Base-by-base conservation (phyloP, 2,113 vertebrate genomes). In the Sceloporus undulatus region DNA sequence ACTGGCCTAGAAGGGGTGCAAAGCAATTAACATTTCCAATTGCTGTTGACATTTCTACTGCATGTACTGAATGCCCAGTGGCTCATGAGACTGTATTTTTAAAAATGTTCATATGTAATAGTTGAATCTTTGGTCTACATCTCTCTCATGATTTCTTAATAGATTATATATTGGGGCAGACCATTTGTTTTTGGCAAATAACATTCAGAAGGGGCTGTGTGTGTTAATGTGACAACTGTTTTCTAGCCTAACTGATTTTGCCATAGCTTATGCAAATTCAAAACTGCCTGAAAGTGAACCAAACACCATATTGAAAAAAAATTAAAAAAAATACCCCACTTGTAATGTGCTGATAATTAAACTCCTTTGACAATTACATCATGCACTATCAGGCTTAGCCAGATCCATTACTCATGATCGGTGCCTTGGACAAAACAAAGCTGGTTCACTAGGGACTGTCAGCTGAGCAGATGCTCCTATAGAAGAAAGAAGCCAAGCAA, bases 311-410 rank as follows among this genome's bases (percentile, higher is more conserved):
- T 5, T 71, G 93, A 93, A 95, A 90, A 21, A 56, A 29, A n/a
- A 9, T 34, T 34, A 21, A 74, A 48, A 66, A n/a, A 94, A 92
- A 95, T 95, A 96, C 96, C 96, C 96, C 97, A 95, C 93, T 87
- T 96, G 97, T 96, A 96, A 97, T 95, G 96, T 95, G 95, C 95
- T 95, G 96, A 97, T 97, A 97, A 98, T 98, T 97, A 98, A 98
- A 97, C 95, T 96, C 97, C 97, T 98, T 95, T 98, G 98, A 98
- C 97, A 97, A 97, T 98, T 98, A 97, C 98, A 97, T 98, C 98
- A 98, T 97, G 90, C 97, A 96, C 98, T 98, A 98, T 97, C 96
- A 96, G 97, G 94, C 96, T 94, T 96, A 96, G 96, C 96, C 97
- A 96, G 95, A 96, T 97, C 97, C 97, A 97, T 98, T 98, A 97